Evolutionary conservation across 2,888 invertebrate species (phyloP).

Genomic region (Cantharis nigra): DNA sequence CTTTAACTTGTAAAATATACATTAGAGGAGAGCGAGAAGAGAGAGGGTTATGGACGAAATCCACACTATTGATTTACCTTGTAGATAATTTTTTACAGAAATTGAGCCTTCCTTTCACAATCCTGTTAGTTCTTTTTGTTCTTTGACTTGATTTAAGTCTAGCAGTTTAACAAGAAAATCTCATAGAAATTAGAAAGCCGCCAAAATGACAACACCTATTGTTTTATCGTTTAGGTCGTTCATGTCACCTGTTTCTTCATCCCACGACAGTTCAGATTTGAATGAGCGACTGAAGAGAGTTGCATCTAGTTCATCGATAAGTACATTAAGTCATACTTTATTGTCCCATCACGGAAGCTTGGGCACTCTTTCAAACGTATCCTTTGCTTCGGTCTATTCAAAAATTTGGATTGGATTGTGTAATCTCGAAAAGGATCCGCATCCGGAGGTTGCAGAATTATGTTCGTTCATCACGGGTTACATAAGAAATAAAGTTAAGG

Average conservation of each 20-base stretch:
- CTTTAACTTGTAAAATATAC: too few species aligned
- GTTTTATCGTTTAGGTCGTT: slow-evolving; percentile 11
- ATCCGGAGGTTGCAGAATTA: slow-evolving; percentile 79
- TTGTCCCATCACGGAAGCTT: slow-evolving; percentile 47
- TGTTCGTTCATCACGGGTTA: slow-evolving; percentile 78
- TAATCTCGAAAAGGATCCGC: slow-evolving; percentile 83
- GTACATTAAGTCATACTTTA: slow-evolving; percentile 57
- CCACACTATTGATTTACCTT: too few species aligned
- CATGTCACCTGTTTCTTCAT: slow-evolving; percentile 32
- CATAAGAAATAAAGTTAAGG: slow-evolving; percentile 70
- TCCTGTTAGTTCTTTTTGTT: not conserved
- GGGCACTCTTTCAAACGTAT: slow-evolving; percentile 59
- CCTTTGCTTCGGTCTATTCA: slow-evolving; percentile 79
- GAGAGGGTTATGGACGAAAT: not conserved
- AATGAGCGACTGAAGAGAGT: slow-evolving; percentile 62
- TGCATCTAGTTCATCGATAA: slow-evolving; percentile 72
- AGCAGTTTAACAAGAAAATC: too few species aligned
- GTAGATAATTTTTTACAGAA: not conserved
- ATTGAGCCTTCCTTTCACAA: not conserved
- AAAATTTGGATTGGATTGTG: slow-evolving; percentile 86
- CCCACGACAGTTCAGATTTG: slow-evolving; percentile 31
- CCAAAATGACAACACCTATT: not conserved
- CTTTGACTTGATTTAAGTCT: too few species aligned
- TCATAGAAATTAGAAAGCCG: not conserved
- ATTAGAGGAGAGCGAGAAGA: too few species aligned